Evolutionary conservation across 2,797 vertebrate species (phyloP).

Genomic region (Microctenopoma stevenorrisi): DNA sequence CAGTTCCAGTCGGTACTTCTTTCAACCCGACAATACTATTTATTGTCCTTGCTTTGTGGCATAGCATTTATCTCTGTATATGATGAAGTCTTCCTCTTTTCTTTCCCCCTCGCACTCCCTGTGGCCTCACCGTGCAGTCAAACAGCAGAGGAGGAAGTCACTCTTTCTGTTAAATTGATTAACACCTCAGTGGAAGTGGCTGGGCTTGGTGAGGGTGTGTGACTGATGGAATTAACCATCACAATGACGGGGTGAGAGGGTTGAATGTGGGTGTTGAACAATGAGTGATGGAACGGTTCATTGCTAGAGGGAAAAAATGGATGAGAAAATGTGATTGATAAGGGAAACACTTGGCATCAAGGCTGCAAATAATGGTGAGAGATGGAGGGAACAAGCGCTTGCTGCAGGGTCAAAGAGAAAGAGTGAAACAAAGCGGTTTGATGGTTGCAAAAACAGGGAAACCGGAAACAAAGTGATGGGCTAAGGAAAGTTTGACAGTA

Average conservation of each 20-base stretch:
- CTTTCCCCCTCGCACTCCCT: constrained; percentile 2
- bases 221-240: constrained; percentile 81
- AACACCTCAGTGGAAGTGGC: constrained; percentile 71
- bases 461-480: constrained; percentile 7
- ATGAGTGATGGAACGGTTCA: constrained; percentile 72
- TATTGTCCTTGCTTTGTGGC: constrained; percentile 56
- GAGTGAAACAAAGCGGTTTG: constrained; percentile 28
- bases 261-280: constrained; percentile 66
- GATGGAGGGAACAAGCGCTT: constrained; percentile 29
- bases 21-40: constrained; percentile 46
- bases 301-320: constrained; percentile 67
- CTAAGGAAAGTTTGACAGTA: constrained; percentile 12
- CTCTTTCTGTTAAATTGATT: constrained; percentile 74
- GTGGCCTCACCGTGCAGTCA: constrained; percentile 48
- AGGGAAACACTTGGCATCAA: constrained; percentile 69
- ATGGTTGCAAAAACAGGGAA: constrained; percentile 2
- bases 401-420: constrained; percentile 58
- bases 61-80: constrained; percentile 53
- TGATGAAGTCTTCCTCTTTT: constrained; percentile 36
- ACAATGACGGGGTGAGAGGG: constrained; percentile 61
- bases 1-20: constrained; percentile 18
- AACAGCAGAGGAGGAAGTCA: constrained; percentile 53
- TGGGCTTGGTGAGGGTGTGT: constrained; percentile 56
- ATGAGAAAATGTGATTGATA: constrained; percentile 78
- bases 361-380: constrained; percentile 59